Conservation (phyloP, 1,140 invertebrate genomes). For the Drosophila repleta region DNA sequence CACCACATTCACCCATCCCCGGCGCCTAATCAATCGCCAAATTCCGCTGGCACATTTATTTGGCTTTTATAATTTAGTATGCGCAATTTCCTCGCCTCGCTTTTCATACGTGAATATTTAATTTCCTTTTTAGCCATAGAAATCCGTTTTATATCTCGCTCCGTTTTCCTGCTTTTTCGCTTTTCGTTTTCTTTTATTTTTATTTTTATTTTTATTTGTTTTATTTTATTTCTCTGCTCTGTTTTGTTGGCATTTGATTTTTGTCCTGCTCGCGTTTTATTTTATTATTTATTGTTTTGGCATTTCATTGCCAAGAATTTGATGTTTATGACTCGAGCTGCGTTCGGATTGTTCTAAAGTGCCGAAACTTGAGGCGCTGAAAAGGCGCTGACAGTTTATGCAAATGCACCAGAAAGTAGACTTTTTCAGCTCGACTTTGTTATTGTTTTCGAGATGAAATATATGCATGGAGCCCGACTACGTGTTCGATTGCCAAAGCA, state of each 20-base stretch:
- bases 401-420: neutral
- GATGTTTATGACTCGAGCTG: constrained; percentile 59
- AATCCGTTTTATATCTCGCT: constrained; percentile 39
- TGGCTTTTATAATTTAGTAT: constrained; percentile 72
- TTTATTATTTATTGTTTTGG: constrained; percentile 79
- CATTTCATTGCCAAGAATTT: constrained; percentile 69
- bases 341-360: constrained; percentile 56
- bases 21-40: constrained; percentile 4
- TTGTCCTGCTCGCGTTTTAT: constrained; percentile 47
- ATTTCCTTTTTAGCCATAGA: constrained; percentile 63
- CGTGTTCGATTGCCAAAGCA: neutral
- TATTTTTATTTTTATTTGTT: neutral
- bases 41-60: constrained; percentile 43
- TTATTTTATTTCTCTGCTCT: constrained; percentile 3
- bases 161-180: neutral
- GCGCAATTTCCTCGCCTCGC: constrained; percentile 68
- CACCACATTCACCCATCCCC: neutral
- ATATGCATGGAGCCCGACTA: neutral
- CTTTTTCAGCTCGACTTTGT: neutral
- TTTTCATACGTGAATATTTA: constrained; percentile 75
- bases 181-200: neutral
- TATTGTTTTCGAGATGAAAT: neutral
- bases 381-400: constrained; percentile 14
- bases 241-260: constrained; percentile 29
- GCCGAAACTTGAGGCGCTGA: constrained; percentile 51